Conservation (phyloP, 2,797 vertebrate genomes). For the Oophaga sylvatica region DNA sequence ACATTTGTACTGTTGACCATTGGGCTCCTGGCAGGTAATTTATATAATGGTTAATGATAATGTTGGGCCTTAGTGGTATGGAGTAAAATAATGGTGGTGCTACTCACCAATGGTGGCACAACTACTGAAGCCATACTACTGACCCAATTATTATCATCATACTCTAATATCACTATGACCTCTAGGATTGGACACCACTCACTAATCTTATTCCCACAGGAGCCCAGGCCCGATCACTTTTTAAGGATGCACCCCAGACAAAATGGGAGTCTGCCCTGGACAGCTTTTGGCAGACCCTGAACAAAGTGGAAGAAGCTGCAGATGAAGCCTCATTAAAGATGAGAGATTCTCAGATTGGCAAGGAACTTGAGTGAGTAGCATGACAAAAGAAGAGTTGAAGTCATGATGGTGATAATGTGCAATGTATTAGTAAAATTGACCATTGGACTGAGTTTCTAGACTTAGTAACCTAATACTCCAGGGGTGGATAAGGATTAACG, state of each 20-base stretch:
- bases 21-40: conserved; percentile 56
- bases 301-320: conserved; percentile 76
- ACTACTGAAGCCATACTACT: not conserved
- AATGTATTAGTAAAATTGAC: not conserved
- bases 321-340: conserved; percentile 77
- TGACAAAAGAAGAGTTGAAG: not conserved
- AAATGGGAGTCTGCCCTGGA: conserved; percentile 77
- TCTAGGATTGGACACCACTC: not conserved
- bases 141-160: not conserved
- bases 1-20: conserved; percentile 20
- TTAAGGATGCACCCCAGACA: conserved; percentile 76
- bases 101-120: not conserved
- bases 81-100: not conserved
- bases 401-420: not conserved
- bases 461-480: not conserved
- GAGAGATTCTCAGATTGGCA: conserved; percentile 76
- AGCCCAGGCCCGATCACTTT: conserved; percentile 77
- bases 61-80: not conserved
- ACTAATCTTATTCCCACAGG: conserved; percentile 65
- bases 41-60: not conserved
- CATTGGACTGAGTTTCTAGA: not conserved
- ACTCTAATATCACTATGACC: not conserved
- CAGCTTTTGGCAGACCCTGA: conserved; percentile 80
- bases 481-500: not conserved
- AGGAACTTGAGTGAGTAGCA: conserved; percentile 79